Base-by-base conservation (phyloP, 2,113 vertebrate species). In the Corythaixoides concolor region DNA sequence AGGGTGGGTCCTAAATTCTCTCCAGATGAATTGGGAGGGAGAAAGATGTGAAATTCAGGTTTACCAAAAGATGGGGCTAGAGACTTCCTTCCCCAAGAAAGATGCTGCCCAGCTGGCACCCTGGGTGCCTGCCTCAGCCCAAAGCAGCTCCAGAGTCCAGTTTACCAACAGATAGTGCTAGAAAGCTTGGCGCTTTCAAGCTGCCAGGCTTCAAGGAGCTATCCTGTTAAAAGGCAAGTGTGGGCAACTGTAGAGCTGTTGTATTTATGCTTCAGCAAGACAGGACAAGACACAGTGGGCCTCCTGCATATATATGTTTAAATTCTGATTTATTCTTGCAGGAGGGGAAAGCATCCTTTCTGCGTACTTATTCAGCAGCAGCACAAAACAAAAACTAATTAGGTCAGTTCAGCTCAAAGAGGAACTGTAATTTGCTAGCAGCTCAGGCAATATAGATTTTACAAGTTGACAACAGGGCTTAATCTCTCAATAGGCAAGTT, bases 21-120 rank as follows among this genome's bases (percentile, higher is more conserved):
- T 6, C n/a, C 4, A 26, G 67, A 8, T 58, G 21, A 22, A 15
- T 1, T 50, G 11, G 30, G 59, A 80, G 37, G 76, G 62, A 85
- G 58, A 66, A 47, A 50, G 28, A 20, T 93, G 95, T 90, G 84
- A 95, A 95, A 95, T 72, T 67, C 8, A 56, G 30, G 5, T 56
- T 93, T 72, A 28, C 90, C 93, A 93, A 96, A 64, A 96, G 93
- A 77, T 95, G 95, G 90, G 88, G 95, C 91, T 91, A 26, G 45
- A 70, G 88, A 82, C 52, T 55, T 95, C 93, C 62, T 74, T 77
- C 78, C 53, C 85, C 93, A 33, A 21, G 63, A 22, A 67, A 90
- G 74, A n/a, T 26, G 23, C 35, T 64, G 66, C 60, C 93, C 89
- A 81, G 41, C 52, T 56, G 85, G 32, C 17, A n/a, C 63, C 14